These are phyloP conservation scores for Lacerta bilineata DNA, from an alignment of 2,797 vertebrate species.

Conservation along the genomic window DNA sequence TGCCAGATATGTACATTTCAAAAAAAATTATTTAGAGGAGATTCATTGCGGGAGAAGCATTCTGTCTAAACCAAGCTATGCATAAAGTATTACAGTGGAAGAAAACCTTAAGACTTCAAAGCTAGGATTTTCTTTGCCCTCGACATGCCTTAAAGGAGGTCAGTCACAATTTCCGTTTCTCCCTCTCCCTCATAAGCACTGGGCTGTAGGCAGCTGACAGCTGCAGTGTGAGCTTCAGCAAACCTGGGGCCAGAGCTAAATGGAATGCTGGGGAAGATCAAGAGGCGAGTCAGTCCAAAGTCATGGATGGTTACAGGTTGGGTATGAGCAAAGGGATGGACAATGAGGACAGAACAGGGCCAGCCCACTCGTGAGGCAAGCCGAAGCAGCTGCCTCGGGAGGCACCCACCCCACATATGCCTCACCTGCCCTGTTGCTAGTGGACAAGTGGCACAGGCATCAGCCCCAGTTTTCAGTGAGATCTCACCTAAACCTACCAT, in stretches of 20 bases:
- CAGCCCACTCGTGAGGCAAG: too few species aligned
- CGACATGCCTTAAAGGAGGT: background rate
- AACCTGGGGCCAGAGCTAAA: background rate
- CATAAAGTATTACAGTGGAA: background rate
- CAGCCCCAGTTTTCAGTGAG: too few species aligned
- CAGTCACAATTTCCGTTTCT: background rate
- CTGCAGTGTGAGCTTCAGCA: background rate
- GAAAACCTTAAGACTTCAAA: background rate
- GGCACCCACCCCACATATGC: too few species aligned
- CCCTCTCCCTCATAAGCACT: background rate
- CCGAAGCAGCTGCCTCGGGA: too few species aligned
- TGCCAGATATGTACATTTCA: too few species aligned
- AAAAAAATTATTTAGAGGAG: too few species aligned
- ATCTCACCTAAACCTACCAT: too few species aligned
- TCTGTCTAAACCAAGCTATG: background rate
- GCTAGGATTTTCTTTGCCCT: background rate
- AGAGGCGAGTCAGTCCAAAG: background rate
- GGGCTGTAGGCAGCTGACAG: background rate
- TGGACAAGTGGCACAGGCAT: too few species aligned
- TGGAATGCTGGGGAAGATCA: too few species aligned
- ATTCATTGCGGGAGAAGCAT: background rate
- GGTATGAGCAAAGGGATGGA: background rate
- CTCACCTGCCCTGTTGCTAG: too few species aligned
- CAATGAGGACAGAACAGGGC: background rate
- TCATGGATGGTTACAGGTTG: background rate